Evolutionary conservation across 2,797 vertebrate genomes (phyloP).

Genomic region (Tokudaia tokunoshimensis): DNA sequence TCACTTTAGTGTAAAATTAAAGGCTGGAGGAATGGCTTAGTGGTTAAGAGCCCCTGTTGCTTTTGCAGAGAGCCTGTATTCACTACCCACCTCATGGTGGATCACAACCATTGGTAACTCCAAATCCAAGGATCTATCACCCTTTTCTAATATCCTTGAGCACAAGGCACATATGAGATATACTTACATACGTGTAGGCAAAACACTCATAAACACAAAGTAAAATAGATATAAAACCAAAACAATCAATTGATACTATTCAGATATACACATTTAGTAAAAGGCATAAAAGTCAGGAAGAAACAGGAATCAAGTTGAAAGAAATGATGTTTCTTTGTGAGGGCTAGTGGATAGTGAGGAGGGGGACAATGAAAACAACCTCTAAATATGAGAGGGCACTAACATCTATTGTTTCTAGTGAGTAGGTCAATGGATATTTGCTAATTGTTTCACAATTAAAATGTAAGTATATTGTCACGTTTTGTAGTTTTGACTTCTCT

Average conservation of each 20-base stretch:
- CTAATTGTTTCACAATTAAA: constrained; percentile 24
- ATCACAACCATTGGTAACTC: background rate
- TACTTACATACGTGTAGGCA: no score
- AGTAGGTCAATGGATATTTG: background rate
- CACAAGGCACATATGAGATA: background rate
- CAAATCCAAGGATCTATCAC: background rate
- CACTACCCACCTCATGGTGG: background rate
- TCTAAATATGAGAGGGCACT: background rate
- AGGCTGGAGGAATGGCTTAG: background rate
- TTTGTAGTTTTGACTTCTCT: constrained; percentile 32
- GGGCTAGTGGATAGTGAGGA: background rate
- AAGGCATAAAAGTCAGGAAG: constrained; percentile 14
- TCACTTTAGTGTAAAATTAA: constrained; percentile 18
- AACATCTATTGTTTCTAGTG: background rate
- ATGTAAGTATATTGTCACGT: constrained; percentile 1
- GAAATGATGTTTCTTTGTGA: background rate
- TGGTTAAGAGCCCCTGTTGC: background rate
- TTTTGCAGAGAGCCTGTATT: background rate
- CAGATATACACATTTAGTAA: background rate
- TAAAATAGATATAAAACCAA: background rate
- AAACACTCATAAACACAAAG: background rate
- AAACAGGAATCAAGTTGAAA: background rate
- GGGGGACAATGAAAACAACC: constrained; percentile 8
- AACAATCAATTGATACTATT: background rate
- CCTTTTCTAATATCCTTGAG: background rate